phyloP scores from a whole-genome alignment of 2,888 invertebrate species.

The Zaprionus bogoriensis region DNA sequence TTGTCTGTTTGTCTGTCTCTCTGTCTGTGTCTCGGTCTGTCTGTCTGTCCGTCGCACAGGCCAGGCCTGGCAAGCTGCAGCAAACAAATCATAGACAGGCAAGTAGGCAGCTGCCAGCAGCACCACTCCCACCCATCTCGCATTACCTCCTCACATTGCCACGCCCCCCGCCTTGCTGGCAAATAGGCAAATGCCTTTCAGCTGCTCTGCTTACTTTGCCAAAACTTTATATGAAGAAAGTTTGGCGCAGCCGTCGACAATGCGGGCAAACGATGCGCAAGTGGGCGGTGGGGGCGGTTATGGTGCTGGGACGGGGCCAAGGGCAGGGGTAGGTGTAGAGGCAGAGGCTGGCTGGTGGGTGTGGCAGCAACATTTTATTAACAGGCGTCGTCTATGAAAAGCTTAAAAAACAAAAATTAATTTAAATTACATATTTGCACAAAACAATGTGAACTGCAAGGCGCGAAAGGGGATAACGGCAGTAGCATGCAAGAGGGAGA shows the following conservation, averaged over 20 bases:
- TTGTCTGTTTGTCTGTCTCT: too few species aligned
- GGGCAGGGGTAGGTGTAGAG: neutral
- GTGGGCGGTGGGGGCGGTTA: neutral
- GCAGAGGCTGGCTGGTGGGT: neutral
- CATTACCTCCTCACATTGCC: neutral
- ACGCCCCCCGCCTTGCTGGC: neutral
- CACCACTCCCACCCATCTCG: neutral
- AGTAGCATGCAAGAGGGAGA: neutral
- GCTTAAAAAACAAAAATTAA: constrained; percentile 76
- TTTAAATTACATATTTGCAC: constrained; percentile 74
- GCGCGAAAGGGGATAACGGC: too few species aligned
- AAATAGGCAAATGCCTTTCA: constrained; percentile 56
- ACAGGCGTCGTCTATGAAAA: constrained; percentile 68
- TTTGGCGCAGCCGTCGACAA: constrained; percentile 53
- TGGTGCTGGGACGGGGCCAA: too few species aligned
- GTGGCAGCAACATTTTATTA: constrained; percentile 62
- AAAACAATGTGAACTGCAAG: constrained; percentile 59
- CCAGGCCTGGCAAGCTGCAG: too few species aligned
- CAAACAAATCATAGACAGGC: constrained; percentile 48
- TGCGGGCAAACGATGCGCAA: neutral
- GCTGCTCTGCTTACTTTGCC: constrained; percentile 69
- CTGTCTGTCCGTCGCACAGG: constrained; percentile 4
- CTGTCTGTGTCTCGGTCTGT: neutral
- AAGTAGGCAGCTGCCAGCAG: neutral
- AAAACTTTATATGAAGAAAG: constrained; percentile 74